Conservation (phyloP, 2,113 vertebrate species). For the Silurus glanis region DNA sequence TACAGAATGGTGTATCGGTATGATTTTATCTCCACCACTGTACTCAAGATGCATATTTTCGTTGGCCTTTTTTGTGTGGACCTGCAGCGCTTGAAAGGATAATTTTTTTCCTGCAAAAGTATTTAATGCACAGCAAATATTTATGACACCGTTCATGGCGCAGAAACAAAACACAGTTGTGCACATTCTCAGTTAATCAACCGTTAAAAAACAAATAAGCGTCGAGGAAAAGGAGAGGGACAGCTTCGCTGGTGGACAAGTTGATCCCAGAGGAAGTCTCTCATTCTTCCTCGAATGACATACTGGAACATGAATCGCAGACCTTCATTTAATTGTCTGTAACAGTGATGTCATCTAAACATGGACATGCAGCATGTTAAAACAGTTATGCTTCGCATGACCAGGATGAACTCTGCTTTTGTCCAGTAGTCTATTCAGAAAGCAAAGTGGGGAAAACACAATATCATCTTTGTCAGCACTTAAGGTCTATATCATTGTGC, state of each 20-base stretch:
- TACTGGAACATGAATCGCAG: constrained; percentile 24
- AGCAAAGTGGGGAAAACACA: constrained; percentile 75
- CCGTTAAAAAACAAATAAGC: constrained; percentile 70
- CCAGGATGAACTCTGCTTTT: constrained; percentile 66
- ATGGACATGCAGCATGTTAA: constrained; percentile 54
- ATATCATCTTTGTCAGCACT: constrained; percentile 80
- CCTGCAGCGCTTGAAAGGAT: constrained; percentile 69
- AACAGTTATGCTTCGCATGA: constrained; percentile 53
- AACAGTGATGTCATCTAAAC: constrained; percentile 58
- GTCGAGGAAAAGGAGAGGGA: constrained; percentile 50
- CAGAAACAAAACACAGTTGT: constrained; percentile 72
- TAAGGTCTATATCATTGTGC: constrained; percentile 75
- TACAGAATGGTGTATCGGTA: constrained; percentile 67
- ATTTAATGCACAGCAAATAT: constrained; percentile 76
- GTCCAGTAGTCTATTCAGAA: constrained; percentile 67
- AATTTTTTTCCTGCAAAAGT: constrained; percentile 70
- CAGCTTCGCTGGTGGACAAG: constrained; percentile 47
- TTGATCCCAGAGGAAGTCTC: constrained; percentile 54
- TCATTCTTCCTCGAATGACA: constrained; percentile 32
- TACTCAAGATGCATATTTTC: constrained; percentile 68
- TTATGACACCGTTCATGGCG: constrained; percentile 71
- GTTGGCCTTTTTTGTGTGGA: constrained; percentile 67
- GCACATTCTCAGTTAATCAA: constrained; percentile 73
- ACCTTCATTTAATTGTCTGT: constrained; percentile 33
- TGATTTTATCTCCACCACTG: constrained; percentile 64